These are phyloP conservation scores for Ploceus nigricollis DNA, from an alignment of 2,113 vertebrate genomes.

Conservation along the genomic window DNA sequence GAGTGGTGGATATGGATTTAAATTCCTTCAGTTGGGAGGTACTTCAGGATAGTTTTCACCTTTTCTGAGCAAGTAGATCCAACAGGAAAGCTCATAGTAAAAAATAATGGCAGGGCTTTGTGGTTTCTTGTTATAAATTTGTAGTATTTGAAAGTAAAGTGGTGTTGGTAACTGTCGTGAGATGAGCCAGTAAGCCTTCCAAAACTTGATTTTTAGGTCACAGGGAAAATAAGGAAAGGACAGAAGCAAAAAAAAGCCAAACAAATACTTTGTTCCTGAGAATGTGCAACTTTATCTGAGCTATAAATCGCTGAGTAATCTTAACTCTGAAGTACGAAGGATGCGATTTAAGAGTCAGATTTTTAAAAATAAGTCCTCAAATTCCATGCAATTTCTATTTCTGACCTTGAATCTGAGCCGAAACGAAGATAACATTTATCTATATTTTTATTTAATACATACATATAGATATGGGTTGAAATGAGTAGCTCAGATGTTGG, in stretches of 20 bases:
- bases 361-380: not conserved
- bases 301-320: not conserved
- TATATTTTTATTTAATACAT: not conserved
- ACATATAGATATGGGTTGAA: fast-evolving
- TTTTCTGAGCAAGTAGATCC: not conserved
- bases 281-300: not conserved
- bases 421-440: not conserved
- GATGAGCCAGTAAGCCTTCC: not conserved
- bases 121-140: not conserved
- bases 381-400: not conserved
- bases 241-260: not conserved
- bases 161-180: not conserved
- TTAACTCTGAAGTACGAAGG: not conserved
- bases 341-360: not conserved
- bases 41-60: not conserved
- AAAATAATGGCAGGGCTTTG: fast-evolving
- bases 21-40: not conserved
- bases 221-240: not conserved
- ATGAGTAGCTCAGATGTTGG: not conserved
- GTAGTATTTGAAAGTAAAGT: not conserved
- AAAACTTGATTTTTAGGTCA: not conserved
- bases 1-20: not conserved
- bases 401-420: not conserved
- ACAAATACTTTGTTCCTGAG: not conserved
- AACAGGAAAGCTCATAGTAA: not conserved